Evolutionary conservation across 2,888 invertebrate species (phyloP), one percentile per base, ranked within the genome.

Genomic region (Drosophila paucipuncta): DNA sequence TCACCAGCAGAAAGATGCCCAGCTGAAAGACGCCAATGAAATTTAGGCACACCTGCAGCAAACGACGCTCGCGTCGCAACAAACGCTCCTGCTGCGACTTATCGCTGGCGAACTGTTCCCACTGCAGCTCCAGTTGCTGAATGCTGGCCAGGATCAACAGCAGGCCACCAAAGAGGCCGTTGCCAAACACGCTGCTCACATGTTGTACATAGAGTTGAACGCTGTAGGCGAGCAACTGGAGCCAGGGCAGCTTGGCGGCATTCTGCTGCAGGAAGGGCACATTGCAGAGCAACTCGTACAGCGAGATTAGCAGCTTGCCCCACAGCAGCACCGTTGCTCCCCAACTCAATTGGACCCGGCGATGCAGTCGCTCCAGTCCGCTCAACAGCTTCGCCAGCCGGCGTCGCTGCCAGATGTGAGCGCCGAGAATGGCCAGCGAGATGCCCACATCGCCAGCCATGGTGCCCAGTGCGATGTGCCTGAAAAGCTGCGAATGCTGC

Each of bases 141-240:
- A 91, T 85, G 54, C 80, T 70, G 54, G 73, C 78, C 30, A 89
- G 68, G 3, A 92, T 43, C n/a, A 92, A 37, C 0, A 92, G 69
- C 39, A 91, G 65, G 0, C 67, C 76, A 0, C 68, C 78, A 22
- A 92, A 91, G 4, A 89, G 61, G 13, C 88, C 82, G n/a, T 91
- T 82, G 11, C 85, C 80, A 59, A 84, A 91, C 18, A 92, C 77
- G 55, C 82, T 83, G 76, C 83, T 79, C 52, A 91, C 58, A 13
- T 84, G 83, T n/a, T 91, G 84, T 43, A 92, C 75, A 47, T 90
- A 92, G 5, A 91, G 81, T 49, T 84, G 87, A 35, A 86, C 50
- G 6, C 84, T 67, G 62, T 88, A 92, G n/a, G 87, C 88, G 35
- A 85, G 28, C 1, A 91, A 68, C 59, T 82, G 83, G 30, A 61